These are phyloP conservation scores for Coptodon rendalli DNA, from an alignment of 2,113 vertebrate species.

Conservation along the genomic window DNA sequence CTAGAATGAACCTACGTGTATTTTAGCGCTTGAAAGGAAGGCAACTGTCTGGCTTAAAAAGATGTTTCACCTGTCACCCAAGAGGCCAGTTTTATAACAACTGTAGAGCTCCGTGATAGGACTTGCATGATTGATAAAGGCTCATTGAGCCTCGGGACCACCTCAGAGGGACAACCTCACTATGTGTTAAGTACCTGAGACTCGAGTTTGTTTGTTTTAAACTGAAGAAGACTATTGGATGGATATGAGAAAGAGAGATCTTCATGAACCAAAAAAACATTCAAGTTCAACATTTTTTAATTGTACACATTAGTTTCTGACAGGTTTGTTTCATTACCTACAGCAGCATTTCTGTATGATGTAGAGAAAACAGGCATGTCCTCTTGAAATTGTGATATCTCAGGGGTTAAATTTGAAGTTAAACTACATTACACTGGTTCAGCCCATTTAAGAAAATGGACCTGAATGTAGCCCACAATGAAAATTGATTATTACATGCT, in stretches of 20 bases:
- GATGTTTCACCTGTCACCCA: background rate
- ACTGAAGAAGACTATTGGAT: background rate
- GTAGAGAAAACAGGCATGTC: background rate
- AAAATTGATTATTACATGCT: background rate
- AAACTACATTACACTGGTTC: background rate
- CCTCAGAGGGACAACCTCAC: background rate
- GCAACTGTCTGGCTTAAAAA: background rate
- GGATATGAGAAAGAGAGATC: background rate
- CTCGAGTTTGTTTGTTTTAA: accelerated
- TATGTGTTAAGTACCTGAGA: background rate
- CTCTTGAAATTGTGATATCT: background rate
- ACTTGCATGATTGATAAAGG: background rate
- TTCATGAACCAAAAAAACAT: background rate
- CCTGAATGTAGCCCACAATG: background rate
- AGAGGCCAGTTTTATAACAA: background rate
- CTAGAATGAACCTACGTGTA: accelerated
- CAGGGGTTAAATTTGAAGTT: background rate
- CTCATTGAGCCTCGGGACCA: background rate
- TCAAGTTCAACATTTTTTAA: background rate
- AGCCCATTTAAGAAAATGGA: background rate
- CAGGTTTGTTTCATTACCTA: accelerated
- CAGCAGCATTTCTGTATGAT: background rate
- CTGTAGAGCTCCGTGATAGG: accelerated
- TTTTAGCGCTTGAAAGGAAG: background rate
- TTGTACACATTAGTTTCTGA: background rate